Percentiles rank a stretch among this genome's conserved stretches.
Conservation (phyloP, 2,113 vertebrate species). For the Martes martes region DNA sequence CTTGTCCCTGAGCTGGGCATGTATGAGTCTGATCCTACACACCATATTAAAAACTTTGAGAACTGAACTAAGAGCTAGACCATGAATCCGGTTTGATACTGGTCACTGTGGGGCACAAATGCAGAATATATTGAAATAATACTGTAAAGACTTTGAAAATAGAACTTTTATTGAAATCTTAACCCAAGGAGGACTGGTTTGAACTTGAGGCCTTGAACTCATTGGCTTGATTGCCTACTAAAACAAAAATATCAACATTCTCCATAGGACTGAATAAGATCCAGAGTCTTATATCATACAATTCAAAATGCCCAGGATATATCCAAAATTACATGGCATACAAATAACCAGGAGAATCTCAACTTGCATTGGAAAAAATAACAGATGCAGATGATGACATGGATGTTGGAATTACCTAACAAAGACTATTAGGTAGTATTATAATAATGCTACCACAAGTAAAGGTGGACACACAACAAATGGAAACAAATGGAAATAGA, state of each 20-base stretch:
- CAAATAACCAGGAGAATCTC: background rate
- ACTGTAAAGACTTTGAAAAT: background rate
- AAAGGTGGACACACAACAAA: background rate
- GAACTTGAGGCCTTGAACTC: background rate
- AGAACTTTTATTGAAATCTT: background rate
- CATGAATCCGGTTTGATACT: background rate
- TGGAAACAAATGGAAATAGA: constrained; percentile 23
- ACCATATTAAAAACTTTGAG: background rate
- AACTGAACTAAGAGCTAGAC: background rate
- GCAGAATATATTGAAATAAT: background rate
- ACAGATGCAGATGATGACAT: background rate
- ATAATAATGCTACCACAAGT: background rate
- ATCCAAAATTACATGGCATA: background rate
- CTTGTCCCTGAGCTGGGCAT: background rate
- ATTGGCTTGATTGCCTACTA: background rate
- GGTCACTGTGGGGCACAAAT: background rate
- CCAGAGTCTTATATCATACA: background rate
- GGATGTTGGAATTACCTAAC: background rate
- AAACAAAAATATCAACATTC: background rate
- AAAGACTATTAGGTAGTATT: background rate
- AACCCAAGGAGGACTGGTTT: background rate
- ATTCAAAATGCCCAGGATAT: background rate
- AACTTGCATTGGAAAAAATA: background rate
- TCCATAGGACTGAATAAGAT: background rate
- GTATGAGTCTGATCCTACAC: background rate